Evolutionary conservation across 2,888 invertebrate species (phyloP).

Genomic region (Watsonalla binaria): DNA sequence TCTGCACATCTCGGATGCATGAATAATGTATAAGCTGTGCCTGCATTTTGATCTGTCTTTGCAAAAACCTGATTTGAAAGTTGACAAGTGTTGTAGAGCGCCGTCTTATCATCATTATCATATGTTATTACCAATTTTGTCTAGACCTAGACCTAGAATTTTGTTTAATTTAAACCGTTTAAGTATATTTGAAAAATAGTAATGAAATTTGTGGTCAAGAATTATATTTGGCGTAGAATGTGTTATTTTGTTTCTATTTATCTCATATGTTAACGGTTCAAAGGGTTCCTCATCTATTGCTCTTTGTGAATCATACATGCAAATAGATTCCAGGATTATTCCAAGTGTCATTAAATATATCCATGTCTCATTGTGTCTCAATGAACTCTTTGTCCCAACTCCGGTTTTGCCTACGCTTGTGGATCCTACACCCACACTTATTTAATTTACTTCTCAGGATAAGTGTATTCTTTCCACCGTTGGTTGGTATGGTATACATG

Average conservation of each 20-base stretch:
- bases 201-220: too few relatives aligned
- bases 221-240: too few relatives aligned
- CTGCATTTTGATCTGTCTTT: conserved; percentile 28
- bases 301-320: not conserved
- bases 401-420: conserved; percentile 56
- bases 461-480: too few relatives aligned
- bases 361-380: not conserved
- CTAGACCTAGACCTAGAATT: too few relatives aligned
- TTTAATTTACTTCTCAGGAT: not conserved
- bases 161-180: too few relatives aligned
- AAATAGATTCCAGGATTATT: not conserved
- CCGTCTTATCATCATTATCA: not conserved
- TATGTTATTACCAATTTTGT: not conserved
- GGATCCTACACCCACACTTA: conserved; percentile 33
- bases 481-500: too few relatives aligned
- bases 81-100: not conserved
- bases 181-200: too few relatives aligned
- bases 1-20: conserved; percentile 25
- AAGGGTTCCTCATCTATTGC: too few relatives aligned
- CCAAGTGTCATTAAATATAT: not conserved
- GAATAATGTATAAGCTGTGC: conserved; percentile 36
- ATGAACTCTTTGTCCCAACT: conserved; percentile 25
- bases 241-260: too few relatives aligned
- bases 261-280: too few relatives aligned
- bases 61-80: not conserved